These are phyloP conservation scores for Cephalopachus bancanus DNA, from an alignment of 2,797 vertebrate genomes.

Conservation along the genomic window DNA sequence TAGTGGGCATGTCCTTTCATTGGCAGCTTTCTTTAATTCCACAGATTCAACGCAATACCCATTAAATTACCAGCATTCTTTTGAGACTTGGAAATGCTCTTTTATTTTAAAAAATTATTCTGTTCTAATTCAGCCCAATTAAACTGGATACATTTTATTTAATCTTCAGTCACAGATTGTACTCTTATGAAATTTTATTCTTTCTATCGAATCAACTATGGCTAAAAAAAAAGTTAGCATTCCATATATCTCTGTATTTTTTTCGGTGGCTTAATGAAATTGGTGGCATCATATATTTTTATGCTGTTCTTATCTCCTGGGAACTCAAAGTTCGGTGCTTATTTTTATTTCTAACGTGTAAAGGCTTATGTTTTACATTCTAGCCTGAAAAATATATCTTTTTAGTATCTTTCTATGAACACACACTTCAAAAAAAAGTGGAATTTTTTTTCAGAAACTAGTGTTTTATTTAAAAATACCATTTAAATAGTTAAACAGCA, in stretches of 20 bases:
- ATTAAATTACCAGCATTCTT: neutral
- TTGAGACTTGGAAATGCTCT: neutral
- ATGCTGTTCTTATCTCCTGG: neutral
- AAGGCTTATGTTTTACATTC: neutral
- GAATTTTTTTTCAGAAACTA: too few relatives aligned
- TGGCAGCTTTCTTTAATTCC: neutral
- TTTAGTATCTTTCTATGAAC: neutral
- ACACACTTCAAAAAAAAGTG: neutral
- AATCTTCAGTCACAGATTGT: neutral
- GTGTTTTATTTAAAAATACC: neutral
- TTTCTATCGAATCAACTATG: neutral
- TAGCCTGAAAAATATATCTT: conserved; percentile 1
- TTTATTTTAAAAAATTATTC: neutral
- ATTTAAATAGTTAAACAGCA: neutral
- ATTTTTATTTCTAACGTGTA: conserved; percentile 29
- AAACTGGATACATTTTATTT: neutral
- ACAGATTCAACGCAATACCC: neutral
- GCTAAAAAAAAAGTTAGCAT: neutral
- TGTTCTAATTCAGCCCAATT: neutral
- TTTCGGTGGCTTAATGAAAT: neutral
- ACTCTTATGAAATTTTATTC: conserved; percentile 17
- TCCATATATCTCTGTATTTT: neutral
- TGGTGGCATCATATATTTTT: neutral
- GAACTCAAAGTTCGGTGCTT: neutral
- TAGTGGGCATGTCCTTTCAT: neutral